A percentile compares a stretch with the other conserved stretches of the same genome.
Evolutionary conservation across 2,113 vertebrate genomes (phyloP).

Genomic region (Neofelis nebulosa): DNA sequence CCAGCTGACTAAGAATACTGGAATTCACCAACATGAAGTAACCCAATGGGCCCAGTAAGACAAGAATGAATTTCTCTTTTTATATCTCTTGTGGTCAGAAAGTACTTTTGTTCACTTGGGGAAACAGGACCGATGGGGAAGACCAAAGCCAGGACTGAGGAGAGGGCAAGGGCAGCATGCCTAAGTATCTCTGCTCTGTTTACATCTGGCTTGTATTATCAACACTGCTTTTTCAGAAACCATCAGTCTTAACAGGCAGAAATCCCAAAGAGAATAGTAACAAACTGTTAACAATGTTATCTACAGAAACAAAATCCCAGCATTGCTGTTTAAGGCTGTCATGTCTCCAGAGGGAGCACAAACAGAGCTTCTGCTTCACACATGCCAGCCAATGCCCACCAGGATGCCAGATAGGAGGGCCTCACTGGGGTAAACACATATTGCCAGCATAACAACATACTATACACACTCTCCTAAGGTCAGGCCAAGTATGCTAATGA

Average conservation of each 20-base stretch:
- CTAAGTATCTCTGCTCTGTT: background rate
- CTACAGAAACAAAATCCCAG: conserved; percentile 47
- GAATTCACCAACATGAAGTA: background rate
- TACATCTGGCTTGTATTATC: background rate
- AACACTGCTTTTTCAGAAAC: background rate
- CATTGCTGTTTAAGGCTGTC: background rate
- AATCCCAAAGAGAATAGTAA: conserved; percentile 38
- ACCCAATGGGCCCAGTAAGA: background rate
- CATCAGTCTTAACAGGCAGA: conserved; percentile 11
- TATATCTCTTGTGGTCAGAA: background rate
- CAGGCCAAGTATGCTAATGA: conserved; percentile 58
- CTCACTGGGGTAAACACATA: background rate
- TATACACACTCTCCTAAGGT: background rate
- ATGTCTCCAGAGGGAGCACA: background rate
- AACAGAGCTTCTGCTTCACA: background rate
- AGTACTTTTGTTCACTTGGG: background rate
- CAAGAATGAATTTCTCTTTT: background rate
- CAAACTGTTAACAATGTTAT: conserved; percentile 57
- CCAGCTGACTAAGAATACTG: background rate
- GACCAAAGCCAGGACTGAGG: background rate
- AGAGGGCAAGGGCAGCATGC: background rate
- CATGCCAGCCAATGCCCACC: background rate
- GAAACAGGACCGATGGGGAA: background rate
- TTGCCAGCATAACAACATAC: background rate
- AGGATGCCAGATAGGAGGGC: background rate